phyloP scores from a whole-genome alignment of 2,797 vertebrate species.

The Thamnophis elegans region DNA sequence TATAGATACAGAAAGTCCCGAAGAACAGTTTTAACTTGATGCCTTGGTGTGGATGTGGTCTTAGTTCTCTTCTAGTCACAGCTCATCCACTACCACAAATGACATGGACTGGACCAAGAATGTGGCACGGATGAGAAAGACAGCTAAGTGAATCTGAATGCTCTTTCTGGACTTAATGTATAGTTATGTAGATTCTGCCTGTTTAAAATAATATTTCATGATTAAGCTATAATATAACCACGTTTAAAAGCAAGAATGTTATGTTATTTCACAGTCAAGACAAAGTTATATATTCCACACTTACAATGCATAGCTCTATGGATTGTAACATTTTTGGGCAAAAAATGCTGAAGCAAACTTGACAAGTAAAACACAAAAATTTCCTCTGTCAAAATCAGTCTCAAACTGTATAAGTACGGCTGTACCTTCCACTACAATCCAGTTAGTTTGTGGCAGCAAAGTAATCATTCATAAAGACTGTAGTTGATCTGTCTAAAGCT shows the following conservation, averaged over 20 bases:
- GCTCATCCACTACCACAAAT: not conserved
- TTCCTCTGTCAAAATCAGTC: not conserved
- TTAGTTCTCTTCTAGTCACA: not conserved
- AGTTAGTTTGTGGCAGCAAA: not conserved
- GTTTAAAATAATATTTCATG: not conserved
- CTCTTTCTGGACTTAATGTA: too few species aligned
- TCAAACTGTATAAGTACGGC: not conserved
- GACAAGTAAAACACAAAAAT: not conserved
- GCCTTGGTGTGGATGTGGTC: not conserved
- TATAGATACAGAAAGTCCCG: constrained; percentile 10
- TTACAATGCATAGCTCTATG: not conserved
- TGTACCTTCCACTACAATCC: not conserved
- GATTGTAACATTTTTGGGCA: not conserved
- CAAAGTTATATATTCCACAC: not conserved
- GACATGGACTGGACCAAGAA: not conserved
- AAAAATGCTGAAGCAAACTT: not conserved
- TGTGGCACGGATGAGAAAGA: not conserved
- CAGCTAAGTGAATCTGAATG: not conserved
- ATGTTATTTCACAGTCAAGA: not conserved
- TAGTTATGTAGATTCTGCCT: accelerated
- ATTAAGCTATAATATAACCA: not conserved
- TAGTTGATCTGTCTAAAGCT: not conserved
- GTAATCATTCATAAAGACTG: not conserved
- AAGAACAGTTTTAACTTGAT: constrained; percentile 18
- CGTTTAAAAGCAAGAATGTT: not conserved